Evolutionary conservation across 2,888 invertebrate genomes (phyloP), one percentile per base, ranked within the genome.

Genomic region (Watsonalla cultraria): DNA sequence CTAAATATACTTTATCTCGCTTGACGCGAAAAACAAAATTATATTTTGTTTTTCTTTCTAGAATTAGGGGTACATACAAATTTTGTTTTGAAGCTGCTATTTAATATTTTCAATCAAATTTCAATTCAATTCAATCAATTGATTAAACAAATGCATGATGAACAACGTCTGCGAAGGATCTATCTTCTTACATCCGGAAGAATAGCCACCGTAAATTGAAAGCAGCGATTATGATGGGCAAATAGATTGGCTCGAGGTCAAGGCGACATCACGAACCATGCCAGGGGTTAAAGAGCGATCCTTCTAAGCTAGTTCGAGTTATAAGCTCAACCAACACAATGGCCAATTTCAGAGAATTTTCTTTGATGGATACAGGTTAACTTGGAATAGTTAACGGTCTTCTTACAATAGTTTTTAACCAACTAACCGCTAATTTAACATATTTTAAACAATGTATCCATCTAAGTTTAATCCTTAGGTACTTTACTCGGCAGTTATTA

Each of bases 191-290:
- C 77, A 79, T 84, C 81, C 65, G 68, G 77, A 76, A 78, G 76
- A 78, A 84, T 79, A 80, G 86, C 83, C 83, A 82, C 84, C 72
- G 84, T 84, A 87, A 88, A 89, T 88, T 89, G 86, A 89, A 90
- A 82, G 76, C 78, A 78, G 74, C 84, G 82, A 87, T 88, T 89
- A 89, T 86, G 87, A 87, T 85, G 89, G 81, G 85, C 74, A 82
- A 77, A 86, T 82, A 83, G 89, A 86, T 89, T 84, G 75, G 78
- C 78, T 74, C 60, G 80, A 68, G 86, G 86, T 85, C 85, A 79
- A 72, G 71, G 82, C 82, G 90, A 90, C 89, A 86, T 86, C 90
- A 89, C 90, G 90, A 86, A 76, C 72, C 76, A 75, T 62, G 71
- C 69, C 59, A 58, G 68, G 78, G 89, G 89, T 88, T 84, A 88